phyloP scores from a whole-genome alignment of 1,140 invertebrate genomes.

The Cecropterus lyciades region DNA sequence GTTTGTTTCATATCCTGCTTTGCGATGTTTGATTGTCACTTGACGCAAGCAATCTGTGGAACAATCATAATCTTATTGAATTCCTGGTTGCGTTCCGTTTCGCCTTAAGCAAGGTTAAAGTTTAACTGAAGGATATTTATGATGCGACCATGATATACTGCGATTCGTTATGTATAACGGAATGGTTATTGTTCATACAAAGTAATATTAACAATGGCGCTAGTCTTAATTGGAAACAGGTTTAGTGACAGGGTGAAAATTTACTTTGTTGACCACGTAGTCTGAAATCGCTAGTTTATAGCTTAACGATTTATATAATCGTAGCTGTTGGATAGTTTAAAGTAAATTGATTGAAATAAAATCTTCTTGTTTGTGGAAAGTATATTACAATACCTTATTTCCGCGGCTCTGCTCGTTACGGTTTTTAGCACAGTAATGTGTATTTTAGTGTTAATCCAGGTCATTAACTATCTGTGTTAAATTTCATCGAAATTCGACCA shows the following conservation, averaged over 20 bases:
- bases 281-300: no score
- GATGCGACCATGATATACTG: conserved; percentile 38
- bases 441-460: no score
- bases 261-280: conserved; percentile 3
- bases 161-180: conserved; percentile 41
- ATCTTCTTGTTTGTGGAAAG: no score
- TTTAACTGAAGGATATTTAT: conserved; percentile 53
- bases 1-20: conserved; percentile 1
- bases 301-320: no score
- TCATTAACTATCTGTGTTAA: no score
- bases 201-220: conserved; percentile 18
- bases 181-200: conserved; percentile 44
- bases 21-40: neutral
- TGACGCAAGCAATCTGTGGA: conserved; percentile 27
- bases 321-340: no score
- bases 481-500: no score
- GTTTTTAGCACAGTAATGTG: no score
- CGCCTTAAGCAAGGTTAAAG: conserved; percentile 51
- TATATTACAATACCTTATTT: no score
- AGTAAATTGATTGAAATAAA: no score
- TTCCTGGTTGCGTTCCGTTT: conserved; percentile 49
- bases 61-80: conserved; percentile 54
- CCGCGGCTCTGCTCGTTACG: no score
- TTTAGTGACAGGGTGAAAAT: conserved; percentile 7
- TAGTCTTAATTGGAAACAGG: conserved; percentile 19